Percentiles rank a stretch among this genome's conserved stretches.
phyloP scores from a whole-genome alignment of 1,140 invertebrate species.

The Calephelis virginiensis region DNA sequence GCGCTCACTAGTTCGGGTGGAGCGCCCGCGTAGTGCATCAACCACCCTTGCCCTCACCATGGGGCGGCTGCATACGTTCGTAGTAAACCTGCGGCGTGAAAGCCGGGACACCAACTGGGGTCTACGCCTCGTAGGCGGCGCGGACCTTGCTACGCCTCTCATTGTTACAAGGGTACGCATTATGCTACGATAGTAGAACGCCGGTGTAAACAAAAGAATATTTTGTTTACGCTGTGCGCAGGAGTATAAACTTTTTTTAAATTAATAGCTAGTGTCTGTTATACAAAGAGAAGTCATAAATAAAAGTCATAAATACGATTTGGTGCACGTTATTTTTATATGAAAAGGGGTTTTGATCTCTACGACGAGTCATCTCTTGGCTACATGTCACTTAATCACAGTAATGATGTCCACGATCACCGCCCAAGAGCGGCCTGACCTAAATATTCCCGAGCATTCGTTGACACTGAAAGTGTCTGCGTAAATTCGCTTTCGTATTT shows the following conservation, averaged over 20 bases:
- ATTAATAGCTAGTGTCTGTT: not conserved
- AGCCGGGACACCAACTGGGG: conserved; percentile 91
- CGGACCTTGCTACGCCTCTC: conserved; percentile 92
- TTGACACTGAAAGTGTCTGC: conserved; percentile 9
- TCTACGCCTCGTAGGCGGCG: conserved; percentile 93
- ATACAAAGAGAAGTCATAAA: not conserved
- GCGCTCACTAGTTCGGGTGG: conserved; percentile 50
- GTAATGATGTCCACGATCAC: conserved; percentile 6
- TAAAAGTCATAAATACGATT: not conserved
- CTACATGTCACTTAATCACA: conserved; percentile 9
- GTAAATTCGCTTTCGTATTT: conserved; percentile 9
- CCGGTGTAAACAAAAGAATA: conserved; percentile 15
- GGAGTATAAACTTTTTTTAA: conserved; percentile 1
- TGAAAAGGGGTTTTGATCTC: conserved; percentile 4
- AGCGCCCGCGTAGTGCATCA: conserved; percentile 49
- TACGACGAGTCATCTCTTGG: conserved; percentile 3
- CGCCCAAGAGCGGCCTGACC: conserved; percentile 8
- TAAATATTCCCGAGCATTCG: conserved; percentile 13
- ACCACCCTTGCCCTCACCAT: conserved; percentile 43
- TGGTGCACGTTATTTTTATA: not conserved
- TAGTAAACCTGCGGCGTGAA: conserved; percentile 87
- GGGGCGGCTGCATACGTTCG: conserved; percentile 85
- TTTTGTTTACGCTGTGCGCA: conserved; percentile 4
- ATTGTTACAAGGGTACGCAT: conserved; percentile 92
- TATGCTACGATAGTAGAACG: conserved; percentile 15